Percentiles rank a stretch among this genome's conserved stretches.
phyloP scores from a whole-genome alignment of 2,797 vertebrate genomes.

The Neomorphus geoffroyi region DNA sequence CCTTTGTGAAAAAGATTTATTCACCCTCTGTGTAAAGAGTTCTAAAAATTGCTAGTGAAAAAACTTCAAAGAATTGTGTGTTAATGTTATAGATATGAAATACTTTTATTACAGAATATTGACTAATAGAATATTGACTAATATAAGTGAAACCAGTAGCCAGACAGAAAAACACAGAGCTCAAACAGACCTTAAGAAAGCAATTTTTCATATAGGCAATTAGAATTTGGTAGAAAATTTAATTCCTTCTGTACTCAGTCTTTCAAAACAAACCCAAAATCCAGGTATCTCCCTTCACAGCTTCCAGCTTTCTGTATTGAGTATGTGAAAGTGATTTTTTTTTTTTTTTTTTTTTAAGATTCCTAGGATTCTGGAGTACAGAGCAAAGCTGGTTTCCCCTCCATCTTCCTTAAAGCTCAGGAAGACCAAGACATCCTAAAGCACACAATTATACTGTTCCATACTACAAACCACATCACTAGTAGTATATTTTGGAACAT shows the following conservation, averaged over 20 bases:
- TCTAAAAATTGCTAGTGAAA: not conserved
- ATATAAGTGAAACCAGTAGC: not conserved
- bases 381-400: not conserved
- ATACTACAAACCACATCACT: not conserved
- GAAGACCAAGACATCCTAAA: not conserved
- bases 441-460: not conserved
- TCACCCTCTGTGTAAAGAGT: not conserved
- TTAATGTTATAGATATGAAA: not conserved
- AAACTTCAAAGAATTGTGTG: not conserved
- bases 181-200: not conserved
- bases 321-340: not conserved
- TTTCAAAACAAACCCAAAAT: conserved; percentile 13
- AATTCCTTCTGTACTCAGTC: not conserved
- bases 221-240: not conserved
- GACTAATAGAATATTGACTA: not conserved
- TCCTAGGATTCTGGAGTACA: not conserved
- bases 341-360: not conserved
- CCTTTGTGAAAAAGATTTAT: not conserved
- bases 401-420: not conserved
- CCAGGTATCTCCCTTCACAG: not conserved
- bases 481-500: not conserved
- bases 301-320: not conserved
- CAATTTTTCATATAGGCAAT: not conserved
- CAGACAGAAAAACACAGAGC: not conserved
- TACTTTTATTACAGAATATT: not conserved